These are phyloP conservation scores for Polypterus senegalus DNA, from an alignment of 2,113 vertebrate genomes.

Conservation along the genomic window DNA sequence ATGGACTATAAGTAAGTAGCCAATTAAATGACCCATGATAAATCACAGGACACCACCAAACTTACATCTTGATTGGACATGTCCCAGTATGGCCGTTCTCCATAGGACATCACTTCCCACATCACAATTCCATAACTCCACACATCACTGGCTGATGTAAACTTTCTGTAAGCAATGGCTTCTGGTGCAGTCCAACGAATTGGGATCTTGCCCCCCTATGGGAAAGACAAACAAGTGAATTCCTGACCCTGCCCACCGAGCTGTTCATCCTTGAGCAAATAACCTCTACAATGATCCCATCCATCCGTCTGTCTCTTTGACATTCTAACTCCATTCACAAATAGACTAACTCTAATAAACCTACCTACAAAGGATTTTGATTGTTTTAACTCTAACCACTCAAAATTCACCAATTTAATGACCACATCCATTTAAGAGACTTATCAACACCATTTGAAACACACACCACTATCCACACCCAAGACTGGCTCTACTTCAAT, in stretches of 20 bases:
- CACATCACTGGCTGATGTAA: slow-evolving; percentile 91
- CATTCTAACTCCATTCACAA: too few species aligned
- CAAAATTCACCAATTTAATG: too few species aligned
- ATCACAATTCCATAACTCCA: slow-evolving; percentile 98
- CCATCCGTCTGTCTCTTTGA: too few species aligned
- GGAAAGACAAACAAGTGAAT: slow-evolving; percentile 44
- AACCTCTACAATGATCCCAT: too few species aligned
- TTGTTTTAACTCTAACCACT: too few species aligned
- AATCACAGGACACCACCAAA: slow-evolving; percentile 1
- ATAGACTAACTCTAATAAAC: too few species aligned
- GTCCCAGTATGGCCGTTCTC: slow-evolving; percentile 96
- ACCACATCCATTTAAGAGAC: too few species aligned
- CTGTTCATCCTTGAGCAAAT: too few species aligned
- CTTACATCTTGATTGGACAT: slow-evolving; percentile 98
- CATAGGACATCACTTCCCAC: slow-evolving; percentile 98
- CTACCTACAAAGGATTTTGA: too few species aligned
- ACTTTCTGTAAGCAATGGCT: slow-evolving; percentile 93
- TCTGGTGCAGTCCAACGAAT: slow-evolving; percentile 96
- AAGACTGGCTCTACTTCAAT: neutral
- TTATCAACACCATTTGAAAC: too few species aligned
- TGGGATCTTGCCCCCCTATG: slow-evolving; percentile 91
- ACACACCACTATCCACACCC: too few species aligned
- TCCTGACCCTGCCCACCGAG: neutral
- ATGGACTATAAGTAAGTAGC: neutral
- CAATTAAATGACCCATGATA: neutral